Evolutionary conservation across 2,113 vertebrate genomes (phyloP), one percentile per base, ranked within the genome.

Genomic region (Rhabdomys dilectus): DNA sequence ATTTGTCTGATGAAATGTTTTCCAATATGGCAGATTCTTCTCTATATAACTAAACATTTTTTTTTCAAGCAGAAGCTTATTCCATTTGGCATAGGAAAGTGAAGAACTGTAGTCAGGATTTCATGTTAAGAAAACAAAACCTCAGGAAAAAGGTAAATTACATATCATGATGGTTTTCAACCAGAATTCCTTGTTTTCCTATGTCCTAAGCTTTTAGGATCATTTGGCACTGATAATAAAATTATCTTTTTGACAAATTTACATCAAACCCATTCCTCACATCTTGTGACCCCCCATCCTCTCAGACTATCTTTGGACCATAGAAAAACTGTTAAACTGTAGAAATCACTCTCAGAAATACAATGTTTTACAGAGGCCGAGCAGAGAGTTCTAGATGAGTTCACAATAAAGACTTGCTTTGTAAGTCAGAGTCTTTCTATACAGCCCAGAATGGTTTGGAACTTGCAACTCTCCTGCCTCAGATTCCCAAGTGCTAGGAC

Each of bases 221-320:
- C 58, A 72, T 34, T 85, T 16, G 70, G 45, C 26, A 48, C 7
- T 73, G 76, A 66, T 42, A 85, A 45, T 24, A 36, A 91, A 95
- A 48, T 80, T 85, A 81, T 81, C 76, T 91, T 95, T 82, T 53
- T 84, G 29, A 94, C 39, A 24, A 94, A 53, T 91, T 89, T 53
- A 31, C n/a, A 66, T 53, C 7, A 42, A 51, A 48, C 19, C 21
- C 17, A 58, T 31, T 58, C 80, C 72, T 62, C 53, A 78, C 60
- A 7, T 64, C 48, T 91, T 15, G 7, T 31, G 64, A 66, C 45
- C 34, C 31, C 58, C 34, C 45, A 12, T 39, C 4, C 58, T 89
- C 56, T 70, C 6, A 73, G 87, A 72, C 48, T 62, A 56, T 77
- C 80, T 89, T 17, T 84, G 81, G 60, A 88, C 7, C 10, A 7